phyloP scores from a whole-genome alignment of 2,888 invertebrate genomes.

The Ceramica pisi region DNA sequence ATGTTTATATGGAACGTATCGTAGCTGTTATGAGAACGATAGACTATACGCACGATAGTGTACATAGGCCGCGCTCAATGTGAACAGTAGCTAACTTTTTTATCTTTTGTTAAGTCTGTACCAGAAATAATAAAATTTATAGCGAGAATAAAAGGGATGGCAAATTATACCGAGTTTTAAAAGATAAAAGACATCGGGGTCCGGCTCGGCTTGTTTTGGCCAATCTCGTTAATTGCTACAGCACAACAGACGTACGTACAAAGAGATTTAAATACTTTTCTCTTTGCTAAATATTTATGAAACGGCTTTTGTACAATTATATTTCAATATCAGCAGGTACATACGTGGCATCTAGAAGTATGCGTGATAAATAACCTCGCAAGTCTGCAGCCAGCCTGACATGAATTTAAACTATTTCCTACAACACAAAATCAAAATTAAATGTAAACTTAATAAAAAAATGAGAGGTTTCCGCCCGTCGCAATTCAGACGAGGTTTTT shows the following conservation, averaged over 20 bases:
- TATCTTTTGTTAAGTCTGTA: constrained; percentile 12
- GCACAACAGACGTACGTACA: neutral
- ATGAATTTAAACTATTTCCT: constrained; percentile 32
- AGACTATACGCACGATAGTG: constrained; percentile 3
- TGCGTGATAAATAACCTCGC: neutral
- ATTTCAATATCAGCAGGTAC: constrained; percentile 1
- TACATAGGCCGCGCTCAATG: neutral
- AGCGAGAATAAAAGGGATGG: constrained; percentile 22
- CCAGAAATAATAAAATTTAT: constrained; percentile 23
- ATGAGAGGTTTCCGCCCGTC: constrained; percentile 22
- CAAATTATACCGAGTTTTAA: constrained; percentile 38
- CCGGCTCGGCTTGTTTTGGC: constrained; percentile 13
- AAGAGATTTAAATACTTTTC: constrained; percentile 7
- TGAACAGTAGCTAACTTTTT: constrained; percentile 16
- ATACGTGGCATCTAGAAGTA: neutral
- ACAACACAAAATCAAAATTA: constrained; percentile 47
- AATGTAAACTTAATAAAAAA: constrained; percentile 57
- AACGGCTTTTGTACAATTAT: neutral
- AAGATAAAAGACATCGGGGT: constrained; percentile 35
- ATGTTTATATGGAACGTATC: constrained; percentile 15
- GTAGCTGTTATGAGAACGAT: constrained; percentile 1
- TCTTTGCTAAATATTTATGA: constrained; percentile 3
- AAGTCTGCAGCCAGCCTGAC: constrained; percentile 6
- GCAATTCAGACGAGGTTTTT: constrained; percentile 22
- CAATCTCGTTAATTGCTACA: constrained; percentile 29